Evolutionary conservation across 1,140 invertebrate species (phyloP), one percentile per base, ranked within the genome.

Genomic region (Phortica variegata): DNA sequence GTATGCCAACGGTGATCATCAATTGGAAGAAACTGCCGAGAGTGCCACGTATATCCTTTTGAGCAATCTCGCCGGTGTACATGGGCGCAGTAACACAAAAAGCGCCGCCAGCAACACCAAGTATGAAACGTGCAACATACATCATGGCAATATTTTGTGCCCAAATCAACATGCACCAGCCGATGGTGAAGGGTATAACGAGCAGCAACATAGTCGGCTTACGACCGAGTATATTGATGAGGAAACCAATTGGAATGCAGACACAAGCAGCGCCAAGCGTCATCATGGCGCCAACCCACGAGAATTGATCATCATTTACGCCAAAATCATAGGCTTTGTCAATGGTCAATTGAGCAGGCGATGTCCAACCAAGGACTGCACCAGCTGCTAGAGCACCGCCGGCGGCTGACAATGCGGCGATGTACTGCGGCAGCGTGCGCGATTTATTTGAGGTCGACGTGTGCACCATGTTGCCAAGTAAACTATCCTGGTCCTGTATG

Each of bases 51-150:
- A 92, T 87, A 6, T 84, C 80, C 48, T 84, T 86, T 54, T 91
- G 87, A 0, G 88, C 84, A 26, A 90, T 89, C 79, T 94, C 91
- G 17, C 86, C 86, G 0, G 88, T 87, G 61, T 93, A 95, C 41
- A 90, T 81, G 0, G 90, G 89, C 0, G 84, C 87, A 1, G 85
- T 84, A 2, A 88, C 85, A 49, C 87, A 88, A 53, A 87, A 88
- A 1, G 87, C 84, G 33, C 90, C 90, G 34, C 83, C 83, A 9
- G 84, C 83, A 2, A 89, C 56, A 52, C 89, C 89, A 3, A 84
- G 84, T 3, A 92, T 82, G 46, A 91, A 85, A 43, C 90, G 81
- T 2, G 89, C 89, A 0, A 83, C 75, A 47, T 85, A 86, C 15
- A 89, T 80, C 81, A 89, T 85, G 2, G 73, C 75, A 1, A 88